Evolutionary conservation across 53 echinoderm and acorn worm genomes (phyloP), one percentile per base, ranked within the genome.

Genomic region (Luidia sarsii): DNA sequence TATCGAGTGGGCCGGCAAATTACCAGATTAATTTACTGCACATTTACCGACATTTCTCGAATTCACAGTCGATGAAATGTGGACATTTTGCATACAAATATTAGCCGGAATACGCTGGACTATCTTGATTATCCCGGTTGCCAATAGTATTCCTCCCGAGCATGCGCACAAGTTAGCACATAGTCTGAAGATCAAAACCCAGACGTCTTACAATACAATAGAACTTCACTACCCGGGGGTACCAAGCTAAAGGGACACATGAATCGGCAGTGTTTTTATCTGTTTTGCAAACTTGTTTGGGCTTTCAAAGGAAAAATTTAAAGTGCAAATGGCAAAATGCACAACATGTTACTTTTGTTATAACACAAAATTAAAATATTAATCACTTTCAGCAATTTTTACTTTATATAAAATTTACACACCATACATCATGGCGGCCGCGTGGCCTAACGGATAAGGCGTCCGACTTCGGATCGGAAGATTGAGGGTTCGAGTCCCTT

Each of bases 361-460:
- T n/a, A n/a, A n/a, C n/a, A n/a, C n/a, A n/a, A n/a, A n/a, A n/a
- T n/a, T n/a, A n/a, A n/a, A n/a, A n/a, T 46, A 46, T 46, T 15
- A 8, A 10, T 10, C 46, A 46, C 8, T 46, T 10, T 10, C 46
- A 46, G 46, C 46, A 46, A 46, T 46, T 46, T 46, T 46, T 46
- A 46, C 46, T 46, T 8, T 46, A 15, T 46, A 46, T 15, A 15
- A 8, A 46, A 46, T 36, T 0, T 4, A 0, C 35, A 30, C 22
- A 11, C 0, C 32, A 8, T 4, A n/a, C 27, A 34, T 20, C 11
- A n/a, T 3, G n/a, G 41, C 36, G 89, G 85, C 89, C 89, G 89
- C 89, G 89, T 89, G 80, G 89, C 89, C 89, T 89, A 89, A 89
- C 70, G 89, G 89, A 89, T 89, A 89, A 89, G 89, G 89, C 89